These are phyloP conservation scores for Deroplatys truncata DNA, from an alignment of 2,888 invertebrate species.

Conservation along the genomic window DNA sequence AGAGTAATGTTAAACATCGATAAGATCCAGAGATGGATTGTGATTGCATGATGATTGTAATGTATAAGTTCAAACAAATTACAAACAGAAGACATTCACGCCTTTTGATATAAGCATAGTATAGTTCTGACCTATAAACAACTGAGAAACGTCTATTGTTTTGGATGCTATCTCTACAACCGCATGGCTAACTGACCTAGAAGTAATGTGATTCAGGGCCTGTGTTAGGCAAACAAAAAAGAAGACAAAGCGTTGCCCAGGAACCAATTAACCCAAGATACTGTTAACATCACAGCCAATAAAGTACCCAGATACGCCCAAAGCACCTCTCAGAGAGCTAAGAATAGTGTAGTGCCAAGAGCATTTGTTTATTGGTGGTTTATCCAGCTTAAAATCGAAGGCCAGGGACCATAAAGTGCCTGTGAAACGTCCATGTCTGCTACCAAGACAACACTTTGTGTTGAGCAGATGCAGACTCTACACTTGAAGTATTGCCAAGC, in stretches of 20 bases:
- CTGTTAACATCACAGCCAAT: not conserved
- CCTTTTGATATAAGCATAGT: no score
- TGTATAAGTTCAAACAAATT: no score
- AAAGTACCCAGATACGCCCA: not conserved
- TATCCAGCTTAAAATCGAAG: not conserved
- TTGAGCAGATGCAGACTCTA: not conserved
- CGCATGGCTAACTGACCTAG: no score
- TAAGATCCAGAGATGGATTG: no score
- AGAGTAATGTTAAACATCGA: no score
- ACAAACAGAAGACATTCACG: no score
- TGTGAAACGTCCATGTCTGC: not conserved
- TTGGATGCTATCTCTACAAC: no score
- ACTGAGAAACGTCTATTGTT: no score
- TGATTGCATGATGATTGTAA: no score
- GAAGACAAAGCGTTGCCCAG: not conserved
- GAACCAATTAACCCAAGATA: not conserved
- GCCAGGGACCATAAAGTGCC: not conserved
- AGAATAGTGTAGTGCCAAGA: not conserved
- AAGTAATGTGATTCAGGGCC: no score
- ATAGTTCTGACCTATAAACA: no score
- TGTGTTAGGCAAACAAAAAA: no score
- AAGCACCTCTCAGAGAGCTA: not conserved
- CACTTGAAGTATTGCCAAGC: not conserved
- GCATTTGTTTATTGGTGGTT: not conserved
- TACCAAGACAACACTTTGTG: not conserved